A percentile compares a stretch with the other conserved stretches of the same genome.
Evolutionary conservation across 2,113 vertebrate genomes (phyloP).

Genomic region (Mionectes macconnelli): DNA sequence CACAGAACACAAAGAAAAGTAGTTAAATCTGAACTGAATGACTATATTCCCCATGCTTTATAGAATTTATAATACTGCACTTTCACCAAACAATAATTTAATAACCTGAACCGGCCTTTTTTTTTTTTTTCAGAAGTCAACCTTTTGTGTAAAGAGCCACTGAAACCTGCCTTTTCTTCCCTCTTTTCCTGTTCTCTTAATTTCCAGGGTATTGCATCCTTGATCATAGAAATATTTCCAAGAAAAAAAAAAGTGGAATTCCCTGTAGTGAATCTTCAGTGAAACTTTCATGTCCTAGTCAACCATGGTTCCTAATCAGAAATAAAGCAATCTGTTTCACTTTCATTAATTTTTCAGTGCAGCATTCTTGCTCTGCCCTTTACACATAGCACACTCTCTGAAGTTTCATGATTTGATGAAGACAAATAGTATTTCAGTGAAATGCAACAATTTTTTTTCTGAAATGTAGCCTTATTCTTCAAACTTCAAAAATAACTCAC

Average conservation of each 20-base stretch:
- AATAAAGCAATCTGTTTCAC: conserved; percentile 1
- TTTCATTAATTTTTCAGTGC: conserved; percentile 31
- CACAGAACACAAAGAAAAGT: neutral
- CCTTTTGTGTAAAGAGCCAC: neutral
- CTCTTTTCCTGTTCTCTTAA: neutral
- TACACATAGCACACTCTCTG: neutral
- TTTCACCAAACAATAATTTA: neutral
- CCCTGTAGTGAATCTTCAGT: neutral
- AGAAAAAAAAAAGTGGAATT: neutral
- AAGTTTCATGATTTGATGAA: neutral
- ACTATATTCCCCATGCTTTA: neutral
- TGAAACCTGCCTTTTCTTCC: neutral
- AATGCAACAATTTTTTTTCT: neutral
- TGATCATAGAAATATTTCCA: conserved; percentile 6
- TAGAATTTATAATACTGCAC: neutral
- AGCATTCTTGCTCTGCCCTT: neutral
- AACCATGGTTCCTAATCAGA: neutral
- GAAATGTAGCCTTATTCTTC: neutral
- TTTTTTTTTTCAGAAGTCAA: neutral
- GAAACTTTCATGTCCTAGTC: conserved; percentile 3
- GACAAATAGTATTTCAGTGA: neutral
- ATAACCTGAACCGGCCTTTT: neutral
- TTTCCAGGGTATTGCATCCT: neutral
- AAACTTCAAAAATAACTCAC: neutral
- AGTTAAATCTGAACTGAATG: neutral